A percentile compares a stretch with the other conserved stretches of the same genome.
phyloP scores from a whole-genome alignment of 1,140 invertebrate species.

The Drosophila rhopaloa region DNA sequence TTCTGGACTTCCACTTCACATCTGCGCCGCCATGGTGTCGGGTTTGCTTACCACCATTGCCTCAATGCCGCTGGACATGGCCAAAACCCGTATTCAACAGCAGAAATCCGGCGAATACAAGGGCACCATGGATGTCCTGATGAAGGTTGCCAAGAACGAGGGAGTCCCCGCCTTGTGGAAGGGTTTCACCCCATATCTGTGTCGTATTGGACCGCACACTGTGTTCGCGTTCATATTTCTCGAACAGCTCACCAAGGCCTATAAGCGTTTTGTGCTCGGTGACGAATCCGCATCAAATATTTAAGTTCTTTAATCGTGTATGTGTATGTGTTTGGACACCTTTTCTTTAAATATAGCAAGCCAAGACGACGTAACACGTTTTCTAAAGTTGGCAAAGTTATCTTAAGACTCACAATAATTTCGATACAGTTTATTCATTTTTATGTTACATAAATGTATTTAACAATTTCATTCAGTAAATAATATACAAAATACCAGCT shows the following conservation, averaged over 20 bases:
- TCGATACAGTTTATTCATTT: too few species aligned
- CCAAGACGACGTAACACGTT: too few species aligned
- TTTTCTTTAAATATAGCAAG: too few species aligned
- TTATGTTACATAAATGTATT: too few species aligned
- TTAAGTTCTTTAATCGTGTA: not conserved
- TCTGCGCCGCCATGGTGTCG: slow-evolving; percentile 97
- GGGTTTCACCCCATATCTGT: slow-evolving; percentile 62
- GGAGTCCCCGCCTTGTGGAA: slow-evolving; percentile 56
- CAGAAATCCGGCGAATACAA: slow-evolving; percentile 42
- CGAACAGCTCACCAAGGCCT: slow-evolving; percentile 59
- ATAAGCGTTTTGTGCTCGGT: slow-evolving; percentile 43
- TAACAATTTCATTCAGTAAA: too few species aligned
- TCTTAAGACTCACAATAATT: too few species aligned
- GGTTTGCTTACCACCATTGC: slow-evolving; percentile 97
- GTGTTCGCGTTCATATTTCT: slow-evolving; percentile 60
- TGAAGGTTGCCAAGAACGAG: slow-evolving; percentile 38
- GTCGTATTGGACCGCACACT: slow-evolving; percentile 55
- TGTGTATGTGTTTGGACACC: too few species aligned
- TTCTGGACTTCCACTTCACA: slow-evolving; percentile 93
- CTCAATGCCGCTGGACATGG: slow-evolving; percentile 99
- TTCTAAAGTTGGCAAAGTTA: too few species aligned
- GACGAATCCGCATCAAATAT: slow-evolving; percentile 1
- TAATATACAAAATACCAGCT: too few species aligned
- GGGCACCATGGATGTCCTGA: slow-evolving; percentile 45
- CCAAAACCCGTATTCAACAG: slow-evolving; percentile 92